Evolutionary conservation across 1,140 invertebrate species (phyloP), one percentile per base, ranked within the genome.

Genomic region (Bursaphelenchus mucronatus): DNA sequence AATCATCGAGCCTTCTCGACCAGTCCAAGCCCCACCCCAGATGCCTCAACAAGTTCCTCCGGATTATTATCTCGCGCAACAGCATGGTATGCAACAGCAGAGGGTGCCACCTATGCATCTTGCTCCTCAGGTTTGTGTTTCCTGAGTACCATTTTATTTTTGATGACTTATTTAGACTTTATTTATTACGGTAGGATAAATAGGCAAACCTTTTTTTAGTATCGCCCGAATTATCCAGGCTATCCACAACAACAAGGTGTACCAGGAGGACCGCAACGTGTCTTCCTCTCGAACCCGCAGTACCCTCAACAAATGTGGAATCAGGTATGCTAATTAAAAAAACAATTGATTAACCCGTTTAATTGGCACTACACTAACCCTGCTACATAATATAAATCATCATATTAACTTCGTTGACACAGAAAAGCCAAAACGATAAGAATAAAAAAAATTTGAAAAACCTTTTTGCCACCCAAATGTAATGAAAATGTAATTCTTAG

Each of bases 61-160:
- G 57, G 13, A 44, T 9, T 13, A 15, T 10, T 17, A 40, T 8
- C 11, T 54, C 11, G 17, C 59, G 10, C 59, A 61, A 46, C 61
- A 62, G 53, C 63, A 64, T 17, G 57, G 15, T 13, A 41, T n/a
- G 21, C 55, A 49, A 53, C 63, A 64, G 40, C 63, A 64, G 21
- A 21, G 63, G 11, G 63, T 64, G 15, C 63, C 63, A 6, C 63
- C 63, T 8, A 59, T 59, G 57, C 54, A 55, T 39, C 13, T 55
- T 13, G 41, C 57, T n/a, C 13, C 57, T 40, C 57, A 59, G 40
- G 40, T 59, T 11, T 39, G 19, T 59, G n/a, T 30, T 30, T 30
- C 30, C 5, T 30, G 30, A 1, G 5, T 30, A 30, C 30, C 5
- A 30, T 1, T 30, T 30, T 3, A 30, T 30, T 30, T 30, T 30